A percentile compares a stretch with the other conserved stretches of the same genome.
Evolutionary conservation across 2,797 vertebrate genomes (phyloP).

Genomic region (Arctocebus calabarensis): DNA sequence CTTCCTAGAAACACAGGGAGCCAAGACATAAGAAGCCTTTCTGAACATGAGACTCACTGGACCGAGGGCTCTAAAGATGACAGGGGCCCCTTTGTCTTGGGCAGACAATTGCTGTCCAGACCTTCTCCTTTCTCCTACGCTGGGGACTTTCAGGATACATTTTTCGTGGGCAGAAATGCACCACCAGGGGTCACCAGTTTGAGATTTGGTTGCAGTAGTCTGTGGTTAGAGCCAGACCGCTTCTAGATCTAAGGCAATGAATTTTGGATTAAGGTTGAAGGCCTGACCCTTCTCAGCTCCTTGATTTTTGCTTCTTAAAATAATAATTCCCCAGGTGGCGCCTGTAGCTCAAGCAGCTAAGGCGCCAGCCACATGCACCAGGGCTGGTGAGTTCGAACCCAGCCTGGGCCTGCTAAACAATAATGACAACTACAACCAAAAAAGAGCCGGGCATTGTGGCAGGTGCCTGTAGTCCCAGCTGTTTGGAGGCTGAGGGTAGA

Average conservation of each 20-base stretch:
- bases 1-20: neutral
- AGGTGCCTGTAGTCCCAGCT: no score
- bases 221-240: conserved; percentile 43
- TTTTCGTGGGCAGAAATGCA: neutral
- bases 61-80: neutral
- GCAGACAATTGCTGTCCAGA: neutral
- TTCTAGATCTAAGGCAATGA: neutral
- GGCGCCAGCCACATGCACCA: no score
- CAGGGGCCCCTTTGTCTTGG: neutral
- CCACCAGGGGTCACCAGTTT: neutral
- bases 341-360: no score
- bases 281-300: neutral
- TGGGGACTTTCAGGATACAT: neutral
- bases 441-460: no score
- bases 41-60: neutral
- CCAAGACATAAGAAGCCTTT: neutral
- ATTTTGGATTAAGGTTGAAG: neutral
- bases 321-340: neutral
- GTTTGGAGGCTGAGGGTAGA: no score
- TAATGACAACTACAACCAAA: no score
- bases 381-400: no score
- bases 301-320: conserved; percentile 7
- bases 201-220: neutral
- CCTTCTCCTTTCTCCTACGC: neutral
- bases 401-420: no score